Percentiles rank a stretch among this genome's conserved stretches.
phyloP scores from a whole-genome alignment of 92 coral and sea anemone species.

The Bergia puertoricense region DNA sequence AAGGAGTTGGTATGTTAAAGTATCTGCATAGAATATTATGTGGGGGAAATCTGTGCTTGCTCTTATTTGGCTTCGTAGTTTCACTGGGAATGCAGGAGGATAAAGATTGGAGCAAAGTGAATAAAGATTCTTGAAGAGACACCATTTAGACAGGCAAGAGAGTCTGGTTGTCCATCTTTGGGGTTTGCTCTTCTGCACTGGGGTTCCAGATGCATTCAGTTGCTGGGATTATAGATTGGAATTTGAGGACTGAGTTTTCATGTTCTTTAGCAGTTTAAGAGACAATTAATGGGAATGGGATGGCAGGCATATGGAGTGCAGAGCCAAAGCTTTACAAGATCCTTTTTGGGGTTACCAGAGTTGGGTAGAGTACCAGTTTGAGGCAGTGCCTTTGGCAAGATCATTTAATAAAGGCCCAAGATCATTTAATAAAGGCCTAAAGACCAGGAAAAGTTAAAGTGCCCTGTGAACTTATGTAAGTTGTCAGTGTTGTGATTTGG shows the following conservation, averaged over 20 bases:
- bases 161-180: neutral
- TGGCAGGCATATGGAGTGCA: neutral
- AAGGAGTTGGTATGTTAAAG: neutral
- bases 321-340: neutral
- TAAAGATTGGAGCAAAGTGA: neutral
- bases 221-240: neutral
- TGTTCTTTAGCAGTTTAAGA: neutral
- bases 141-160: neutral
- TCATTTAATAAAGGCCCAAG: neutral
- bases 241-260: neutral
- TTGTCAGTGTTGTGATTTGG: neutral
- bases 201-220: neutral
- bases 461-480: neutral
- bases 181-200: neutral
- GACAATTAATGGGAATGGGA: neutral
- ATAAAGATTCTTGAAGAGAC: neutral
- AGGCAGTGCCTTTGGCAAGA: neutral
- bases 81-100: neutral
- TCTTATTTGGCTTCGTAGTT: neutral
- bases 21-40: conserved; percentile 17
- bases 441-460: neutral
- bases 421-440: neutral
- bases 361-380: neutral
- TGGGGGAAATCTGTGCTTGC: neutral
- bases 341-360: neutral